A percentile compares a stretch with the other conserved stretches of the same genome.
Evolutionary conservation across 92 coral and sea anemone genomes (phyloP).

Genomic region (Porites lobata): DNA sequence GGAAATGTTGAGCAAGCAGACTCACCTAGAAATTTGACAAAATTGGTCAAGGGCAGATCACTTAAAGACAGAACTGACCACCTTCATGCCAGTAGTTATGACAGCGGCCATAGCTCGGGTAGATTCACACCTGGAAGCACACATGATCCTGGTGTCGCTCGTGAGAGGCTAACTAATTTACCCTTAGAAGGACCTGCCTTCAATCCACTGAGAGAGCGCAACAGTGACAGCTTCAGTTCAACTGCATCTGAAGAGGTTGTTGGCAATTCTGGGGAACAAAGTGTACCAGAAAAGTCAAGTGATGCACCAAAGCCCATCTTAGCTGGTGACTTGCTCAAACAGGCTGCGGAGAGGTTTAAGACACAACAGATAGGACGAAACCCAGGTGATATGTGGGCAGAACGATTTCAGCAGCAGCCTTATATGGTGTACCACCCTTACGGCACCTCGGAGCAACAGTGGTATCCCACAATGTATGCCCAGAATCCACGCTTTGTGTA

Average conservation of each 20-base stretch:
- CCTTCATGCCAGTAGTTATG: constrained; percentile 53
- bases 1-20: constrained; percentile 50
- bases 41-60: constrained; percentile 68
- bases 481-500: constrained; percentile 87
- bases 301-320: constrained; percentile 68
- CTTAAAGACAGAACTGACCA: constrained; percentile 51
- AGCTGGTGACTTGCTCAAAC: constrained; percentile 90
- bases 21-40: constrained; percentile 53
- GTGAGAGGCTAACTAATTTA: constrained; percentile 70
- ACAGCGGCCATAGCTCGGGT: constrained; percentile 90
- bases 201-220: constrained; percentile 75
- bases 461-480: constrained; percentile 79
- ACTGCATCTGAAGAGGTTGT: constrained; percentile 87
- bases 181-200: constrained; percentile 36
- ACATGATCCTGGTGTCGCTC: constrained; percentile 64
- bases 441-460: constrained; percentile 80
- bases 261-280: constrained; percentile 76
- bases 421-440: constrained; percentile 74
- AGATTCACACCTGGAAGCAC: constrained; percentile 88
- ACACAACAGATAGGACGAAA: constrained; percentile 67
- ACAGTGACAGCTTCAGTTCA: constrained; percentile 97
- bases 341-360: constrained; percentile 87
- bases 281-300: constrained; percentile 55
- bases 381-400: constrained; percentile 50
- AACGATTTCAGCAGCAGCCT: constrained; percentile 72